These are phyloP conservation scores for Eumaeus atala DNA, from an alignment of 1,140 invertebrate species.

Conservation along the genomic window DNA sequence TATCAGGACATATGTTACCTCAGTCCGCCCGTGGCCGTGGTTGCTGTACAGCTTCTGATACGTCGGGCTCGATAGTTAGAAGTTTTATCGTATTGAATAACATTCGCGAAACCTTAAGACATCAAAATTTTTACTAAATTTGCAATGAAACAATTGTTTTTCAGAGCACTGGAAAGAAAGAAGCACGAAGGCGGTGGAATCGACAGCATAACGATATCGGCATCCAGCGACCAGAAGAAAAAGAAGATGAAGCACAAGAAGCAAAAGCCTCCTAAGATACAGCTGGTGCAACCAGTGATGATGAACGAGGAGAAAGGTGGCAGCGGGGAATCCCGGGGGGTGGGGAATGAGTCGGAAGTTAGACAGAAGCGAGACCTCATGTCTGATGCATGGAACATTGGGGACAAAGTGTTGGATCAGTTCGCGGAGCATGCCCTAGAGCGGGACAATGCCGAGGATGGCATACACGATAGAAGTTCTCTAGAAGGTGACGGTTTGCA, in stretches of 20 bases:
- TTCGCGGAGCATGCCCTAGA: conserved; percentile 53
- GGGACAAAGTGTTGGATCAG: conserved; percentile 47
- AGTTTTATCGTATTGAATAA: too few relatives aligned
- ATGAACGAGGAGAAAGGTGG: conserved; percentile 34
- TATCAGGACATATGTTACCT: too few relatives aligned
- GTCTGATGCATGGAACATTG: conserved; percentile 41
- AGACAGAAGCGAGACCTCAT: conserved; percentile 39
- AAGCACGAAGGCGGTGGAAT: conserved; percentile 45
- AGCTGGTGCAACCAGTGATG: conserved; percentile 44
- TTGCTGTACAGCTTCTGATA: too few relatives aligned
- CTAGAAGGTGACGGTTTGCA: conserved; percentile 48
- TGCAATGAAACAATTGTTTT: too few relatives aligned
- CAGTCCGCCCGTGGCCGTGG: too few relatives aligned
- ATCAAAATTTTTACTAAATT: too few relatives aligned
- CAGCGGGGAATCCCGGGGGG: conserved; percentile 46
- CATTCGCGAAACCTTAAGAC: too few relatives aligned
- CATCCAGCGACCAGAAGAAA: conserved; percentile 34
- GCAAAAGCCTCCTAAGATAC: conserved; percentile 50
- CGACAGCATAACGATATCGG: conserved; percentile 51
- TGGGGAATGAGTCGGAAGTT: conserved; percentile 32
- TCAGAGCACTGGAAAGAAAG: conserved; percentile 41
- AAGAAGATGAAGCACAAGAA: conserved; percentile 58
- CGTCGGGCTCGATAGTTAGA: too few relatives aligned
- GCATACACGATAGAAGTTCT: conserved; percentile 47
- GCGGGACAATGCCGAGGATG: conserved; percentile 48